Conservation (phyloP, 2,888 invertebrate species). For the Lasioglossum vierecki region DNA sequence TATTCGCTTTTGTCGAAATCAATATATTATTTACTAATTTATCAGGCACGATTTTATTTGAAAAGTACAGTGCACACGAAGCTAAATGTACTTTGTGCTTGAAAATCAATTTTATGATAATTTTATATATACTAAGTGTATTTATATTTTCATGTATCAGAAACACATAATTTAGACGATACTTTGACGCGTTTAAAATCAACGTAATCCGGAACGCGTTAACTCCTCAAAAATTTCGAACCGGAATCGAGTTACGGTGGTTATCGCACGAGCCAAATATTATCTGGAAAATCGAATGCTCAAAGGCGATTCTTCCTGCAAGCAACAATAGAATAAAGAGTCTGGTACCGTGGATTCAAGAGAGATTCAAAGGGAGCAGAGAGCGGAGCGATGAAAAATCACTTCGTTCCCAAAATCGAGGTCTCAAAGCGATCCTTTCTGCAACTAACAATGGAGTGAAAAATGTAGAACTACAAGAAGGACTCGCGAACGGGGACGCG, state of each 20-base stretch:
- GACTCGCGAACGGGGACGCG: not conserved
- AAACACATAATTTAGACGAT: not conserved
- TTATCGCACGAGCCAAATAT: not conserved
- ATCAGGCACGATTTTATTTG: not conserved
- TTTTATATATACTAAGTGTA: too few relatives aligned
- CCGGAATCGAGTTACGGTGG: not conserved
- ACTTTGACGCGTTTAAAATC: not conserved
- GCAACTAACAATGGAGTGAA: slow-evolving; percentile 1
- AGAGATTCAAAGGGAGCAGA: not conserved
- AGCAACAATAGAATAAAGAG: not conserved
- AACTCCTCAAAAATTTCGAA: too few relatives aligned
- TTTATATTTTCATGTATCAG: not conserved
- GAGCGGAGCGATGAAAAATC: slow-evolving; percentile 1
- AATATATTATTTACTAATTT: not conserved
- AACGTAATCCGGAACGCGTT: not conserved
- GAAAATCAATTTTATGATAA: not conserved
- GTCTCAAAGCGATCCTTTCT: slow-evolving; percentile 6
- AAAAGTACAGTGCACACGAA: not conserved
- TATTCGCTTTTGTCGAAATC: not conserved
- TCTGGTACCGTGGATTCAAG: not conserved
- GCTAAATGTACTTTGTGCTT: not conserved
- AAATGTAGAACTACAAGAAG: not conserved
- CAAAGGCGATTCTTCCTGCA: not conserved
- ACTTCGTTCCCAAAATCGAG: not conserved
- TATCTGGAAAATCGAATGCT: not conserved